Conservation (phyloP, 2,797 vertebrate species). For the Percopsis omiscomaycus region DNA sequence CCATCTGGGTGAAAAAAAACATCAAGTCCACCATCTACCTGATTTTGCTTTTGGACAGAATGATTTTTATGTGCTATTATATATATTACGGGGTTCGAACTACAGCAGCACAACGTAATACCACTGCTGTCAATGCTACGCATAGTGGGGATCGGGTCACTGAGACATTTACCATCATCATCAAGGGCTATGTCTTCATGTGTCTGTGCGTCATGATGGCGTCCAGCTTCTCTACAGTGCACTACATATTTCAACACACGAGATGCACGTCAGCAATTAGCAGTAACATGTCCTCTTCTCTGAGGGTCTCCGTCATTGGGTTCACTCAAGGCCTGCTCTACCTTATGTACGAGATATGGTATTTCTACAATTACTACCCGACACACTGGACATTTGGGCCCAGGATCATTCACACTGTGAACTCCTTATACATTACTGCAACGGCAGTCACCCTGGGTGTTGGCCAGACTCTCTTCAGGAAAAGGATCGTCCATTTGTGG, state of each 20-base stretch:
- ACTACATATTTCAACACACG: conserved; percentile 56
- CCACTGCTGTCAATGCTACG: neutral
- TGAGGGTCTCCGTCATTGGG: conserved; percentile 47
- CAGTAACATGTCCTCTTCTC: conserved; percentile 12
- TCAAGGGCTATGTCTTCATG: neutral
- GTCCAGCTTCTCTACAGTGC: conserved; percentile 35
- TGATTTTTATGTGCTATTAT: neutral
- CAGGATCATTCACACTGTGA: neutral
- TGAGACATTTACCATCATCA: fast-evolving
- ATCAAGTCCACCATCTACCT: conserved; percentile 41
- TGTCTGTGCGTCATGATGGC: conserved; percentile 29
- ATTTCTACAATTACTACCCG: neutral
- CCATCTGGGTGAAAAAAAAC: conserved; percentile 59
- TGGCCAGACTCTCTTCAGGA: neutral
- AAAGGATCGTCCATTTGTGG: conserved; percentile 2
- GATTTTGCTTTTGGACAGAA: conserved; percentile 17
- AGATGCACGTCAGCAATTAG: conserved; percentile 25
- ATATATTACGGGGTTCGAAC: fast-evolving
- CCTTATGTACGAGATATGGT: conserved; percentile 7
- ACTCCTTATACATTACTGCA: neutral
- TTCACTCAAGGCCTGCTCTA: conserved; percentile 48
- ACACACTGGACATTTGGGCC: neutral
- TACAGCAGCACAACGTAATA: fast-evolving
- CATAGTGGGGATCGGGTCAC: fast-evolving
- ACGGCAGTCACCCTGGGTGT: neutral